Base-by-base conservation (phyloP, 2,113 vertebrate species). In the Lophotis ruficrista region DNA sequence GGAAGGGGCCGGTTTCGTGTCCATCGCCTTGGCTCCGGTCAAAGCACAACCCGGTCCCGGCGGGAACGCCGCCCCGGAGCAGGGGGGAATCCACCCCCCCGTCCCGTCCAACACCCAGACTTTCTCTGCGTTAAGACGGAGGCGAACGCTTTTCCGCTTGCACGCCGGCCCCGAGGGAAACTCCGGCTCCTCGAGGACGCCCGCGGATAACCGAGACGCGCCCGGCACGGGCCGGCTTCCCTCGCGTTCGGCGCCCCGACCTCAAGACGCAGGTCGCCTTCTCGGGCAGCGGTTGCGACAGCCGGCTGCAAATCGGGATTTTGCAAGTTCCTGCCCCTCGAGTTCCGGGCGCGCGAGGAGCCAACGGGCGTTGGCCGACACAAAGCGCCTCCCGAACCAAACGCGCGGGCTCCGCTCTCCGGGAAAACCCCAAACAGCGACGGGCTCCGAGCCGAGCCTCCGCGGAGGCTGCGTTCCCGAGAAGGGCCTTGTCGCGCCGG, bases 321-420 rank as follows among this genome's bases (percentile, higher is more conserved):
- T 92, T 81, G 94, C 94, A 96, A 93, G 12, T 27, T 78, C 91
- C 88, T 87, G 96, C 93, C 78, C 38, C 61, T 75, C 91, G 70
- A 17, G 93, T 82, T 83, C 57, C 7, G 65, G 47, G 41, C 5
- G 1, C 0, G 4, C 28, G 7, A 12, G 47, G 56, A 76, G 66
- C 9, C 41, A 89, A 13, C 35, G 24, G 30, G 76, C 25, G 31
- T 43, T 86, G 89, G 76, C 76, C 81, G 58, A 80, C 77, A 7
- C 48, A 7, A 37, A 71, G n/a, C 5, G 18, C 27, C 66, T 48
- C 0, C 2, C 10, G 43, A 68, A n/a, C 27, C n/a, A 35, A 58
- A 18, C 22, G n/a, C 3, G 17, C 8, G 71, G 30, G 28, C 50
- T 86, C 62, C 35, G 17, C n/a, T 25, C 22, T 33, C 1, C 0